Conservation (phyloP, 2,113 vertebrate species). For the Festucalex cinctus region DNA sequence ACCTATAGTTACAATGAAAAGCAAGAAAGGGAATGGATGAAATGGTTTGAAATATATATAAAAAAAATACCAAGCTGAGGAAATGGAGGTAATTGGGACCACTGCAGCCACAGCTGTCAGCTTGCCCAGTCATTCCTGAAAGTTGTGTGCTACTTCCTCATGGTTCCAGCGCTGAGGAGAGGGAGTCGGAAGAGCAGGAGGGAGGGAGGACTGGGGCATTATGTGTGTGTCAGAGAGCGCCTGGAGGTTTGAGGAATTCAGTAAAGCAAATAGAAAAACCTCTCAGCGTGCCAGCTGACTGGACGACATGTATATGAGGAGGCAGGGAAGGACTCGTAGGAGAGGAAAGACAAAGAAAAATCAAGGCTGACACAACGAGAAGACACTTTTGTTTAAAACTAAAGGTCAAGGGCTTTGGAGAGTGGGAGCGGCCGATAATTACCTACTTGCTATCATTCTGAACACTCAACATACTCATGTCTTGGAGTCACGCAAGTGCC, state of each 20-base stretch:
- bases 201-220: conserved; percentile 40
- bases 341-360: conserved; percentile 18
- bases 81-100: conserved; percentile 40
- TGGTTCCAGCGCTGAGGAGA: conserved; percentile 41
- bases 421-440: conserved; percentile 35
- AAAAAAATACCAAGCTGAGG: conserved; percentile 11
- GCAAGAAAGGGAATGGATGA: background rate
- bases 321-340: conserved; percentile 15
- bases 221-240: conserved; percentile 61
- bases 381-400: conserved; percentile 33
- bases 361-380: conserved; percentile 4
- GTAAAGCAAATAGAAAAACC: conserved; percentile 60
- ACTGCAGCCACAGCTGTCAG: conserved; percentile 46
- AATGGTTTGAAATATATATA: conserved; percentile 21
- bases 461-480: conserved; percentile 21
- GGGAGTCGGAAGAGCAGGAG: conserved; percentile 41
- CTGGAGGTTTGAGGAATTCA: conserved; percentile 68
- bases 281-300: conserved; percentile 39
- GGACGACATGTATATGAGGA: conserved; percentile 25
- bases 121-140: conserved; percentile 45
- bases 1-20: background rate
- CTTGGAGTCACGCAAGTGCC: conserved; percentile 14
- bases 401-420: conserved; percentile 23
- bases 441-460: conserved; percentile 24
- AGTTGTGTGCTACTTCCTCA: conserved; percentile 38